phyloP scores from a whole-genome alignment of 2,113 vertebrate genomes.

The Hemichromis elongatus region DNA sequence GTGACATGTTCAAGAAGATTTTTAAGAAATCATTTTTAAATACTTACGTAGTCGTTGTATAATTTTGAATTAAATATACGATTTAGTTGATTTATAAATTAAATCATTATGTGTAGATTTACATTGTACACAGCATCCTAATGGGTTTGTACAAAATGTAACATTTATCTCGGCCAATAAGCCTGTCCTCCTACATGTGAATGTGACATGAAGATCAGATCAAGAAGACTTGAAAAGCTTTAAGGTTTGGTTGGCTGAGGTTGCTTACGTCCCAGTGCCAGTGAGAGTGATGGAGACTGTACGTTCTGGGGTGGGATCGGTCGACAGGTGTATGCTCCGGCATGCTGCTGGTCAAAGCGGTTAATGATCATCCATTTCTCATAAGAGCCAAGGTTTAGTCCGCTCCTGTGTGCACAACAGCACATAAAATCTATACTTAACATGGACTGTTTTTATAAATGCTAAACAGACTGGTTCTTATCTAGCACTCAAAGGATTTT shows the following conservation, averaged over 20 bases:
- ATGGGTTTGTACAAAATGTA: background rate
- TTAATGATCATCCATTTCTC: constrained; percentile 67
- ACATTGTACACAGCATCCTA: background rate
- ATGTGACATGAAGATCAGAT: background rate
- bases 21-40: background rate
- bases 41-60: background rate
- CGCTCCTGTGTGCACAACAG: constrained; percentile 45
- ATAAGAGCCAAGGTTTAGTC: constrained; percentile 67
- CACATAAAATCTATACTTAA: background rate
- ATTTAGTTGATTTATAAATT: background rate
- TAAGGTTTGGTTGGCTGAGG: background rate
- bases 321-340: constrained; percentile 70
- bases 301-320: constrained; percentile 72
- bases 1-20: background rate
- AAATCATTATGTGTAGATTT: background rate
- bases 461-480: background rate
- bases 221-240: background rate
- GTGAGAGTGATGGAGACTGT: constrained; percentile 56
- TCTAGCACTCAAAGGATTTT: background rate
- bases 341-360: constrained; percentile 65
- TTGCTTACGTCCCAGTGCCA: constrained; percentile 71
- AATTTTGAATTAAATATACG: background rate
- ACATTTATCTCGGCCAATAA: background rate
- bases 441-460: background rate
- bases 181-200: background rate